phyloP scores from a whole-genome alignment of 2,888 invertebrate species.

The Amaurobius ferox region DNA sequence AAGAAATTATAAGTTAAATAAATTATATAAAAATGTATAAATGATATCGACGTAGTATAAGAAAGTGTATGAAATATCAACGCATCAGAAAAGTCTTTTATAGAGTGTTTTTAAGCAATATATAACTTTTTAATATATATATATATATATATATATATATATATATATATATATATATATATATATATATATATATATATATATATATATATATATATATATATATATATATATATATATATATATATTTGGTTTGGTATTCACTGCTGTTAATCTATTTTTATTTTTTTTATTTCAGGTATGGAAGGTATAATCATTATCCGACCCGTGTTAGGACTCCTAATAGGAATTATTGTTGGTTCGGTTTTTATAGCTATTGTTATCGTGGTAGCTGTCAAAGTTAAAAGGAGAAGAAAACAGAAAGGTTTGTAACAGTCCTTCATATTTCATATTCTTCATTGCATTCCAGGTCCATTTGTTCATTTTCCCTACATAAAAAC shows the following conservation, averaged over 20 bases:
- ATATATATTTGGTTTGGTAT: not conserved
- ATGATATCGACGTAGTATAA: no score
- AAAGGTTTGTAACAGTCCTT: conserved; percentile 60
- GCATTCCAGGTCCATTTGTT: no score
- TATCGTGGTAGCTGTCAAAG: conserved; percentile 61
- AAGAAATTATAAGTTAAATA: no score
- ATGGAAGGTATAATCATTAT: conserved; percentile 71
- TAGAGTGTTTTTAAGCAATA: no score
- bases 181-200: conserved; percentile 15
- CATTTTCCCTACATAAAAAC: not conserved
- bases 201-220: conserved; percentile 18
- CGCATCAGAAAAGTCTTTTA: no score
- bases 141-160: conserved; percentile 1
- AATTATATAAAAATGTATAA: no score
- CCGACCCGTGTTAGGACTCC: conserved; percentile 70
- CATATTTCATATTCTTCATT: no score
- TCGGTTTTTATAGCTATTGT: conserved; percentile 69
- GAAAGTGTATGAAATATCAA: no score
- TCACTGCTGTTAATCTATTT: not conserved
- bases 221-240: conserved; percentile 25
- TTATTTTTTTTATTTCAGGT: conserved; percentile 44
- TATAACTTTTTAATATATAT: not conserved
- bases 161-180: conserved; percentile 1
- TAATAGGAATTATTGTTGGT: conserved; percentile 70
- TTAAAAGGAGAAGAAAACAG: conserved; percentile 59